A percentile compares a stretch with the other conserved stretches of the same genome.
These are phyloP conservation scores for Drosophila putrida DNA, from an alignment of 2,888 invertebrate species.

Conservation along the genomic window DNA sequence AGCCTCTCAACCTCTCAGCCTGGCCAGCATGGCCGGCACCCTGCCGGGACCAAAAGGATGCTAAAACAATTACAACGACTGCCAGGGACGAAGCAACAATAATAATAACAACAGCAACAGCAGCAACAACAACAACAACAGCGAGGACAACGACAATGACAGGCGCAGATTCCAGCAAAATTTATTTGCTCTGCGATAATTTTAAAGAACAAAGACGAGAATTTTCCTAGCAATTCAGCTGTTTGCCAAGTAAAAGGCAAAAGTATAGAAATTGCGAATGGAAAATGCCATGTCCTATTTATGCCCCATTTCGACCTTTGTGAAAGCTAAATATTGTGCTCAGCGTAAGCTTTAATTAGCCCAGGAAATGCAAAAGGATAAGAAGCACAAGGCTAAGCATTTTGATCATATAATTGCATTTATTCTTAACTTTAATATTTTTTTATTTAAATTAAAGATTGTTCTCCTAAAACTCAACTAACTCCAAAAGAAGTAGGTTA, in stretches of 20 bases:
- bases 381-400: conserved; percentile 23
- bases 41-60: conserved; percentile 59
- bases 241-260: conserved; percentile 30
- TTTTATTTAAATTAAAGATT: background rate
- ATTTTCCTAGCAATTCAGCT: conserved; percentile 46
- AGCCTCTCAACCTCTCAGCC: conserved; percentile 2
- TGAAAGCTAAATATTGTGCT: conserved; percentile 37
- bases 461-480: background rate
- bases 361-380: conserved; percentile 11
- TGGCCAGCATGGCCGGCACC: conserved; percentile 28
- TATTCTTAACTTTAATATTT: conserved; percentile 9
- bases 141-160: conserved; percentile 58
- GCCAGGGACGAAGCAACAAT: conserved; percentile 33
- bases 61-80: conserved; percentile 66
- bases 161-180: conserved; percentile 67
- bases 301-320: conserved; percentile 28
- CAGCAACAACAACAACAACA: conserved; percentile 19
- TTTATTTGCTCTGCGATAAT: conserved; percentile 76
- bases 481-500: background rate
- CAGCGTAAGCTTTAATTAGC: conserved; percentile 55
- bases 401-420: conserved; percentile 22
- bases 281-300: conserved; percentile 12
- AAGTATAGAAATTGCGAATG: conserved; percentile 16
- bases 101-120: conserved; percentile 26
- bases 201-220: conserved; percentile 68